Conservation (phyloP, 2,113 vertebrate genomes). For the Phodopus roborovskii region DNA sequence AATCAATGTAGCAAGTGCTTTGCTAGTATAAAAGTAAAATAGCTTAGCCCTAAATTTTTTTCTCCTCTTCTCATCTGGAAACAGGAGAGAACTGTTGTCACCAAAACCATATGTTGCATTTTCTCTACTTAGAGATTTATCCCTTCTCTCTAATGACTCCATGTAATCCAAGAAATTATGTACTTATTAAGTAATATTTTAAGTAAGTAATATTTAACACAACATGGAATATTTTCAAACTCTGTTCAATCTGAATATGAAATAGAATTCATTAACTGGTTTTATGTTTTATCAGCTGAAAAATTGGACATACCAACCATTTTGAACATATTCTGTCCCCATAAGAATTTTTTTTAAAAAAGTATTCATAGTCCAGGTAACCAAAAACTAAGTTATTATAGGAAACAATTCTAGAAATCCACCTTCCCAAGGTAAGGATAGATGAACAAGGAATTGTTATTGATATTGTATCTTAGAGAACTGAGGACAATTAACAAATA, state of each 20-base stretch:
- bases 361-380: not conserved
- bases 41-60: not conserved
- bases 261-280: not conserved
- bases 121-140: not conserved
- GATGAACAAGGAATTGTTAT: not conserved
- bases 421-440: not conserved
- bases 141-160: not conserved
- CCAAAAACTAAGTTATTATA: not conserved
- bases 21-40: not conserved
- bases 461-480: not conserved
- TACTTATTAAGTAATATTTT: not conserved
- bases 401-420: not conserved
- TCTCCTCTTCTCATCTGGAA: not conserved
- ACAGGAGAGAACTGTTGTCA: not conserved
- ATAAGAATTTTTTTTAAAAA: not conserved
- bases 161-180: not conserved
- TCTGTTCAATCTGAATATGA: conserved; percentile 16
- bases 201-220: not conserved
- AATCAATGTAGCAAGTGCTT: not conserved
- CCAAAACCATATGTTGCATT: not conserved
- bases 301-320: not conserved
- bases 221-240: not conserved
- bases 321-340: not conserved
- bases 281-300: not conserved
- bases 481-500: not conserved